These are phyloP conservation scores for Muscidifurax raptorellus DNA, from an alignment of 1,140 invertebrate genomes.

Conservation along the genomic window DNA sequence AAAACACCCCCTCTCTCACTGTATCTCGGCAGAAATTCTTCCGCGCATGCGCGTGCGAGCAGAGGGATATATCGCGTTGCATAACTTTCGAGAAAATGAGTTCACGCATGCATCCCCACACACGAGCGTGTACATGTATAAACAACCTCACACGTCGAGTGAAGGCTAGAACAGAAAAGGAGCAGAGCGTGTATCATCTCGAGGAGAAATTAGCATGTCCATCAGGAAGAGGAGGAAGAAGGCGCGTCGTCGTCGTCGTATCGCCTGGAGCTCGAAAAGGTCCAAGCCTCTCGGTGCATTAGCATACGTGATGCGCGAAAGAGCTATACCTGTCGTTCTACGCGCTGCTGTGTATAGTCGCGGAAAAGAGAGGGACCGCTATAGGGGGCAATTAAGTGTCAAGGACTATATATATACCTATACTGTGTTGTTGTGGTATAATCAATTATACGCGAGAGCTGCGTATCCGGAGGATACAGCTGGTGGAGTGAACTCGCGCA, in stretches of 20 bases:
- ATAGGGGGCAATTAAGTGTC: conserved; percentile 61
- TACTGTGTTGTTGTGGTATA: conserved; percentile 54
- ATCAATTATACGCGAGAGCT: conserved; percentile 60
- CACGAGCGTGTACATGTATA: neutral
- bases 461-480: conserved; percentile 39
- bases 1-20: neutral
- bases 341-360: conserved; percentile 20
- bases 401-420: too few relatives aligned
- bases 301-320: too few relatives aligned
- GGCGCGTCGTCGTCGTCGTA: neutral
- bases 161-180: neutral
- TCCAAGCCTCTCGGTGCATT: too few relatives aligned
- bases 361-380: conserved; percentile 47
- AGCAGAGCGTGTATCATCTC: neutral
- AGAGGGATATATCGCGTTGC: neutral
- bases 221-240: conserved; percentile 10
- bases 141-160: neutral
- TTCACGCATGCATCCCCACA: neutral
- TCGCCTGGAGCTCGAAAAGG: neutral
- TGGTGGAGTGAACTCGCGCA: conserved; percentile 39
- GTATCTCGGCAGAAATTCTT: neutral
- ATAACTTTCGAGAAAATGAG: neutral
- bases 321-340: neutral
- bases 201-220: conserved; percentile 17
- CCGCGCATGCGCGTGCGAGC: too few relatives aligned